Base-by-base conservation (phyloP, 2,888 invertebrate species). In the Drosophila kanekoi region DNA sequence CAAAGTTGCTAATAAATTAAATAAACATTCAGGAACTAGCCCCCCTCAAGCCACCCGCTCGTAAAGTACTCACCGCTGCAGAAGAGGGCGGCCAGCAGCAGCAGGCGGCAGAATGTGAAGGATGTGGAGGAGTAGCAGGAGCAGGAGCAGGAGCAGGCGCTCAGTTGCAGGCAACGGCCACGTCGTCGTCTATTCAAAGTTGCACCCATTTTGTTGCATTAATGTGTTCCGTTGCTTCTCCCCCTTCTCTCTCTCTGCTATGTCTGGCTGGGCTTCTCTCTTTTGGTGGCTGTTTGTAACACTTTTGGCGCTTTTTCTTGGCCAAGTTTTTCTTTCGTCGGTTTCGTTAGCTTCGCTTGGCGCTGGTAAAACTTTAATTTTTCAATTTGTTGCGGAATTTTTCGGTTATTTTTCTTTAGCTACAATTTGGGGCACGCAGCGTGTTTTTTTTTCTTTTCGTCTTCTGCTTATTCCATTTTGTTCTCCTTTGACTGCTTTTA, bases 361-460 rank as follows among this genome's bases (percentile, higher is more conserved):
- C 63, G 65, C 44, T 70, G 72, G 52, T 72, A 43, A 77, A 89
- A 85, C 83, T 89, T 87, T 82, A 86, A 80, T 89, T 87, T 89
- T 89, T 87, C 89, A 89, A 89, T 86, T 86, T 89, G 86, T 76
- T 87, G 65, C 59, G 66, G 66, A 79, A 85, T 82, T 82, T 87
- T 79, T 20, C 11, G 85, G 73, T 70, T 87, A 74, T 85, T 87
- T 85, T 73, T 85, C 82, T 69, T 71, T 51, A 33, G 56, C 83
- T 43, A 61, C 72, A 69, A 68, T 77, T 72, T 68, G 64, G 64
- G 57, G 59, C 66, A 69, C 54, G 66, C 63, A 69, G 58, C 33
- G 44, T 47, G 51, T 54, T 32, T 44, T 20, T 57, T 14, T n/a
- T 20, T 57, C 13, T n/a, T 18, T 44, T 33, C 41, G 20, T 23